Percentiles rank a stretch among this genome's conserved stretches.
phyloP scores from a whole-genome alignment of 2,797 vertebrate genomes.

The Sebastes oblongus region DNA sequence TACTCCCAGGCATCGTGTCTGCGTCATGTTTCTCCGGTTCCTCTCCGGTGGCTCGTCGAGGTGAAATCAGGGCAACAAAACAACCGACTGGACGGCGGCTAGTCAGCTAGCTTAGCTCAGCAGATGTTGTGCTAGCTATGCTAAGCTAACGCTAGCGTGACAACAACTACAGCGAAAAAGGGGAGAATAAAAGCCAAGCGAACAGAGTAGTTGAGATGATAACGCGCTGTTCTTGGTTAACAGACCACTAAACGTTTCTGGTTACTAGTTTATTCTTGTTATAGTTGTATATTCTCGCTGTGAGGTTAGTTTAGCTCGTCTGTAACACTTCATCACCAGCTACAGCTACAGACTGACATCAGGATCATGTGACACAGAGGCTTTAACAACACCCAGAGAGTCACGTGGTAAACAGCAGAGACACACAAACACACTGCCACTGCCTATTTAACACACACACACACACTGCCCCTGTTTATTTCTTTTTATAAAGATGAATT shows the following conservation, averaged over 20 bases:
- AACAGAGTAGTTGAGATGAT: background rate
- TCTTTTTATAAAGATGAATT: background rate
- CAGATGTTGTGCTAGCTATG: conserved; percentile 14
- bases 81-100: conserved; percentile 2
- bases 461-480: background rate
- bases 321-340: conserved; percentile 1
- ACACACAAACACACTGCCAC: background rate
- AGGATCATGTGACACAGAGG: conserved; percentile 61
- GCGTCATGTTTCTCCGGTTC: conserved; percentile 69
- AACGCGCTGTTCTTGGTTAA: background rate
- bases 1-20: conserved; percentile 45
- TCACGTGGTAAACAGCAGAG: conserved; percentile 57
- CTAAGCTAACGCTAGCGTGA: conserved; percentile 45
- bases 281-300: too few species aligned
- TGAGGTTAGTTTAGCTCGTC: background rate
- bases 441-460: too few species aligned
- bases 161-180: background rate
- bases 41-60: background rate
- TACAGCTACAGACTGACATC: conserved; percentile 14
- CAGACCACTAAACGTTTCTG: background rate
- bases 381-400: conserved; percentile 56
- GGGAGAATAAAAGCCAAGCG: background rate
- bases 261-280: background rate
- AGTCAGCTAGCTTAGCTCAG: conserved; percentile 14
- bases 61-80: conserved; percentile 37